Base-by-base conservation (phyloP, 2,888 invertebrate species). In the Pyrgus malvae region DNA sequence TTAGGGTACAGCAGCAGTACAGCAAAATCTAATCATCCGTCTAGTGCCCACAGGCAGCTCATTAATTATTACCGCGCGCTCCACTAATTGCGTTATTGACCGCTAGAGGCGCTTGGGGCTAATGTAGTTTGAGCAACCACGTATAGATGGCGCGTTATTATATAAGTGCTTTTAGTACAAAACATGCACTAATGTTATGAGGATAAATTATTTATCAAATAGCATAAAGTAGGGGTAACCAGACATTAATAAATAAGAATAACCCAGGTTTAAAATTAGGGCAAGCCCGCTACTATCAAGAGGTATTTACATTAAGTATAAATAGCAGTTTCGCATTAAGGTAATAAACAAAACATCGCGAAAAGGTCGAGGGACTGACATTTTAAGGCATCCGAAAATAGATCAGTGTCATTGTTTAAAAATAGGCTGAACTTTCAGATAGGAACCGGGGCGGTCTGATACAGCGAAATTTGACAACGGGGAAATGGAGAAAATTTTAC, bases 311-410 rank as follows among this genome's bases (percentile, higher is more conserved):
- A n/a, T 17, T 25, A n/a, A n/a, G n/a, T 17, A 29, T 16, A 42
- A 42, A 42, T 44, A 17, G 17, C 17, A 23, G 4, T 25, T 23
- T 37, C 37, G 5, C n/a, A 37, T 48, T 17, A 48, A 17, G 37
- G 2, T 21, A 46, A 35, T 35, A 41, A 46, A 35, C 35, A 29
- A 19, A 12, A 21, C 17, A 29, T 1, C 12, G 9, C 12, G 29
- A 40, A 48, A 48, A 48, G 38, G 38, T 21, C 48, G 48, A n/a
- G 37, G 19, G 27, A 38, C 19, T 38, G 48, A 17, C 48, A 40
- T 48, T 48, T 48, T 40, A 27, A 48, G 38, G 6, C 14, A 40
- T 48, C 48, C 38, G 12, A 40, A 48, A 48, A 48, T 40, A 48
- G 38, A 40, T 3, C 16, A 37, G 35, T 46, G 38, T 27, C 11